Evolutionary conservation across 2,888 invertebrate genomes (phyloP).

Genomic region (Hypomecis atomaria): DNA sequence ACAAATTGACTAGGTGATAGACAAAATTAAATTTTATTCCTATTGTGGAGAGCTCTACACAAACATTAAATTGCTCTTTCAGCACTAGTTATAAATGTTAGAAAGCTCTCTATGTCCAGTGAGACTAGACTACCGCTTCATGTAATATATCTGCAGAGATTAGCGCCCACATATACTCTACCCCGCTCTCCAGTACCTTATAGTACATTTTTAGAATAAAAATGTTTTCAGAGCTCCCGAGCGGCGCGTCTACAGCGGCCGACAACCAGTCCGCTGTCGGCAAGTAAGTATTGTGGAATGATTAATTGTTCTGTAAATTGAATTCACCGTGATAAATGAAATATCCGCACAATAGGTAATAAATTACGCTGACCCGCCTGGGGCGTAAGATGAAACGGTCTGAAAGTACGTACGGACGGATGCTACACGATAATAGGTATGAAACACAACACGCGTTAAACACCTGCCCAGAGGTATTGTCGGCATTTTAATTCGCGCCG

Average conservation of each 20-base stretch:
- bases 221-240: conserved; percentile 58
- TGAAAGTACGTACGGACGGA: conserved; percentile 74
- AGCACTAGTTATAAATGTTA: no score
- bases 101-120: no score
- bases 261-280: conserved; percentile 75
- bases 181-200: background rate
- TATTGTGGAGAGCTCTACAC: no score
- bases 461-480: conserved; percentile 70
- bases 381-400: conserved; percentile 80
- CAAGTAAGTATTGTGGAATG: conserved; percentile 82
- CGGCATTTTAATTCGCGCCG: conserved; percentile 62
- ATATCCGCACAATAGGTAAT: conserved; percentile 84
- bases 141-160: no score
- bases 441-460: conserved; percentile 73
- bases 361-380: conserved; percentile 82
- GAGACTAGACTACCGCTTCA: no score
- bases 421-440: conserved; percentile 72
- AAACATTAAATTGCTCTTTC: no score
- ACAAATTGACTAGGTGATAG: no score
- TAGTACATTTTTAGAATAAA: conserved; percentile 52
- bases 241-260: conserved; percentile 56
- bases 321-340: conserved; percentile 85
- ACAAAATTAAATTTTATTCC: no score
- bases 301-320: conserved; percentile 84
- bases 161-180: background rate